Base-by-base conservation (phyloP, 1,140 invertebrate species). In the Theocolax elegans region DNA sequence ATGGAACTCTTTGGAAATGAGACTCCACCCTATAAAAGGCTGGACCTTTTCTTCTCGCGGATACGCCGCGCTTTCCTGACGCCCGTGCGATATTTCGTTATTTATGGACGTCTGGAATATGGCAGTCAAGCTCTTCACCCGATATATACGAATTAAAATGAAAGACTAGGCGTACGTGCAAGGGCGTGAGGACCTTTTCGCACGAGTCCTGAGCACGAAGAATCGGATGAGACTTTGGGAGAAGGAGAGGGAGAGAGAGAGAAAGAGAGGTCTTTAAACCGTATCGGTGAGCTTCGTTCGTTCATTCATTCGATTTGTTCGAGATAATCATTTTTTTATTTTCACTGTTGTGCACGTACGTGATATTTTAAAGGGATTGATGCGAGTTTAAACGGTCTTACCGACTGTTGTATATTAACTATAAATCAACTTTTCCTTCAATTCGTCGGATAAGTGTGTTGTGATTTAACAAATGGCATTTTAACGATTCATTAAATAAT, bases 11-110 rank as follows among this genome's bases (percentile, higher is more conserved):
- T 42, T 19, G n/a, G 21, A 59, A 48, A 51, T 4, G 4, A 71
- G 71, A 76, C 73, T 70, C 73, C 74, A 75, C 75, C 74, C 75
- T 56, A 46, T 31, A 27, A n/a, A 9, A n/a, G 0, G 13, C n/a
- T 9, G 12, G 12, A 13, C 17, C 25, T 27, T 23, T 23, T 44
- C 6, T 10, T 9, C 31, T 51, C 40, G 38, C 9, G 51, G 25
- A 44, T 35, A 48, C 59, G 48, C n/a, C 60, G 25, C 27, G 54
- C 46, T 71, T 65, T 65, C n/a, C 54, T 66, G 69, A 71, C 69
- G 62, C 35, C 53, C 62, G 62, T 71, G 49, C 31, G 31, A 49
- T 65, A 65, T 59, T 71, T 46, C 53, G 23, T 60, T 58, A 71
- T 71, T 71, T 71, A 71, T 66, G 59, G 49, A 35, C 31, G 31